A percentile compares a stretch with the other conserved stretches of the same genome.
These are phyloP conservation scores for Tethya wilhelma DNA, from an alignment of 37 sponge, comb jelly and placozoan species.

Conservation along the genomic window DNA sequence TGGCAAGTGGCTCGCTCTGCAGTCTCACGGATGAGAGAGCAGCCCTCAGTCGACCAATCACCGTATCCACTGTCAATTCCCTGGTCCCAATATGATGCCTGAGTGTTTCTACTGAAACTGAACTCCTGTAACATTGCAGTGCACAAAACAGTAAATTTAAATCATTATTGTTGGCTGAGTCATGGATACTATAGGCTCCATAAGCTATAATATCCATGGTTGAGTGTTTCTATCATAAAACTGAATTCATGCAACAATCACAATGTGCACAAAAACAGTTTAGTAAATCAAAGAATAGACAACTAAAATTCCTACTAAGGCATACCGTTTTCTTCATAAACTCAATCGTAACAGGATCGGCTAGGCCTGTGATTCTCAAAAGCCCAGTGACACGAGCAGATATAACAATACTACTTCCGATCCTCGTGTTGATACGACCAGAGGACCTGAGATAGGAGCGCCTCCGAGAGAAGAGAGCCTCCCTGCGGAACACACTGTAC, in stretches of 20 bases:
- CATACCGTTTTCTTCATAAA: slow-evolving; percentile 20
- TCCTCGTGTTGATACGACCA: background rate
- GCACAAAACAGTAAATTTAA: too few relatives aligned
- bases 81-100: slow-evolving; percentile 65
- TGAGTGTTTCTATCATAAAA: too few relatives aligned
- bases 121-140: too few relatives aligned
- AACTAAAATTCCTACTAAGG: background rate
- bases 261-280: too few relatives aligned
- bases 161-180: too few relatives aligned
- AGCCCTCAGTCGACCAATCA: slow-evolving; percentile 57
- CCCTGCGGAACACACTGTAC: slow-evolving; percentile 16
- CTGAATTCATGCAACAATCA: background rate
- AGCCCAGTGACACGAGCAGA: slow-evolving; percentile 22
- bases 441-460: background rate
- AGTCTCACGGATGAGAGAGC: background rate
- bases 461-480: slow-evolving; percentile 26
- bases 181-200: too few relatives aligned
- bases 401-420: slow-evolving; percentile 36
- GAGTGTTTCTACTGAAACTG: too few relatives aligned
- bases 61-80: slow-evolving; percentile 42
- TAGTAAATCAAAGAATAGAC: background rate
- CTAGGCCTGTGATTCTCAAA: background rate
- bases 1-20: slow-evolving; percentile 10
- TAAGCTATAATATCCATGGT: background rate
- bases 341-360: slow-evolving; percentile 6